Evolutionary conservation across 2,797 vertebrate genomes (phyloP), one percentile per base, ranked within the genome.

Genomic region (Galagoides demidoff): DNA sequence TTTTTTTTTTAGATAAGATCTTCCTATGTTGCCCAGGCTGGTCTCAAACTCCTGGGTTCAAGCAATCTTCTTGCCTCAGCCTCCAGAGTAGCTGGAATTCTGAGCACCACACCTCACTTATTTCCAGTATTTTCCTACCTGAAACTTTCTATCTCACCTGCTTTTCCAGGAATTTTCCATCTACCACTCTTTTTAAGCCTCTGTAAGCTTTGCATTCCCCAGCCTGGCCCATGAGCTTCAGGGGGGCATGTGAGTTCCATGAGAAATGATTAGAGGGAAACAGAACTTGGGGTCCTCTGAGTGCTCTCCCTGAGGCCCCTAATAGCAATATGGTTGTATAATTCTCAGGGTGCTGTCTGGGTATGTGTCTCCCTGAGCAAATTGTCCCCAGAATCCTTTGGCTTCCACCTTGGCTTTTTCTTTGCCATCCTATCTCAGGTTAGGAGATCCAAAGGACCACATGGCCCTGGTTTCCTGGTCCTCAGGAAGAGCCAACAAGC

Each of bases 121-220:
- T 74, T 52, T 88, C 59, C 3, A 49, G 86, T 87, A 94, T 92
- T 74, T 79, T 89, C 89, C 74, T 59, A 0, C 27, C n/a, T 19
- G 31, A 37, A 68, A 34, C 52, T 85, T 68, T 52, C 45, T 68
- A 9, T 84, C 45, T 52, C 13, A 34, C 17, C 45, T 55, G 57
- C 88, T 68, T 70, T 68, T 70, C 45, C 25, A 70, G 63, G 87
- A 90, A 96, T 82, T 85, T 92, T 85, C 70, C 79, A 85, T 63
- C 74, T 57, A 49, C 63, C 59, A 22, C 73, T 86, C 16, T 31
- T 79, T 93, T 89, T 55, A 59, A 20, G 49, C 19, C 52, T 61
- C 27, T 74, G 16, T 83, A 63, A 93, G 39, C 52, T 92, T 31
- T 83, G 49, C 22, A 17, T 49, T 59, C 57, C 29, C 39, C 22